Percentiles rank a stretch among this genome's conserved stretches.
These are phyloP conservation scores for Cotesia vestalis DNA, from an alignment of 1,140 invertebrate species.

Conservation along the genomic window DNA sequence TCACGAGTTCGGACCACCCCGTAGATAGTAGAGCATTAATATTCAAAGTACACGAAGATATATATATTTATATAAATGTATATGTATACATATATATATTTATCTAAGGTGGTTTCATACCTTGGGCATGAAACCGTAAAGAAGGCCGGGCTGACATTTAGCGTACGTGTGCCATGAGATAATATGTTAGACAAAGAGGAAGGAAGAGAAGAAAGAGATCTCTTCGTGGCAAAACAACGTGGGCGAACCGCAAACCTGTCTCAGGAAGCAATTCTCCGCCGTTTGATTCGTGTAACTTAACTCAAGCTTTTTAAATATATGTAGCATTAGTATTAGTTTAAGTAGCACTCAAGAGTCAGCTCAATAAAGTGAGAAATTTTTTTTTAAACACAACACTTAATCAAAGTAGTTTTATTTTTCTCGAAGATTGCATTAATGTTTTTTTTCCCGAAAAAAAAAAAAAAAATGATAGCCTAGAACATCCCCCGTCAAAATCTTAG, in stretches of 20 bases:
- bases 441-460: no score
- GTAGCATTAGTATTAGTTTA: no score
- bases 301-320: slow-evolving; percentile 1
- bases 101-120: slow-evolving; percentile 24
- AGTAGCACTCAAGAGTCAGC: neutral
- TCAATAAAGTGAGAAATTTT: neutral
- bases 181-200: slow-evolving; percentile 34
- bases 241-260: slow-evolving; percentile 51
- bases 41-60: slow-evolving; percentile 51
- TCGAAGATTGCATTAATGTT: neutral
- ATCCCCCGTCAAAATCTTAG: no score
- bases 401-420: slow-evolving; percentile 18
- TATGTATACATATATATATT: slow-evolving; percentile 17
- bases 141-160: slow-evolving; percentile 53
- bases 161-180: slow-evolving; percentile 36
- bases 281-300: slow-evolving; percentile 19
- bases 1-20: slow-evolving; percentile 49
- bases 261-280: slow-evolving; percentile 29
- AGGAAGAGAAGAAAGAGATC: slow-evolving; percentile 39
- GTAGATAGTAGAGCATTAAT: slow-evolving; percentile 50
- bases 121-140: slow-evolving; percentile 48
- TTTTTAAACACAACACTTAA: neutral
- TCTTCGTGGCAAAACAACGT: slow-evolving; percentile 41
- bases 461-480: no score
- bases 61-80: neutral